These are phyloP conservation scores for Anabacerthia variegaticeps DNA, from an alignment of 2,797 vertebrate species.

Conservation along the genomic window DNA sequence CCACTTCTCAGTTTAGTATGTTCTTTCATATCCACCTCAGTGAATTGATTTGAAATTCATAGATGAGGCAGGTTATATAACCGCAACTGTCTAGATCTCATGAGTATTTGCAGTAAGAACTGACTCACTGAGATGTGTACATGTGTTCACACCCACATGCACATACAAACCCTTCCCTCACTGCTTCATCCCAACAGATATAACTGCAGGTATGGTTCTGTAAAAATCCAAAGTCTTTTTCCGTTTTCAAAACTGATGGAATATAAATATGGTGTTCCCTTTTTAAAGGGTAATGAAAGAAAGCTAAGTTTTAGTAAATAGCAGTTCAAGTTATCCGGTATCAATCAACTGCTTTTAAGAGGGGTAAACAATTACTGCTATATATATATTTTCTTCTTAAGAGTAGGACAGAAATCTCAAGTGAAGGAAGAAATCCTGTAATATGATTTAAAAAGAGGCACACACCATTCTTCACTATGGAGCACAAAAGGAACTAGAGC, in stretches of 20 bases:
- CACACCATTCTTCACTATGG: not conserved
- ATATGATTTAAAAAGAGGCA: not conserved
- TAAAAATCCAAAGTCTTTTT: not conserved
- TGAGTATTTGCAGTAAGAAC: slow-evolving; percentile 6
- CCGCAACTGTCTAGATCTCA: slow-evolving; percentile 8
- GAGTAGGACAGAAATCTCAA: not conserved
- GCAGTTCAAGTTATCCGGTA: not conserved
- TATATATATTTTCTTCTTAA: not conserved
- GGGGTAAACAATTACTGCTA: not conserved
- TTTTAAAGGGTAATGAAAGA: not conserved
- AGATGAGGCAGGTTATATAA: slow-evolving; percentile 30
- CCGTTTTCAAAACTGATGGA: not conserved
- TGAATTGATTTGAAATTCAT: slow-evolving; percentile 41
- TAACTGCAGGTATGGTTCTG: not conserved
- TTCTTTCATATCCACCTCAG: not conserved
- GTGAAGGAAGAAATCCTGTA: not conserved
- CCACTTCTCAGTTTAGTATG: not conserved
- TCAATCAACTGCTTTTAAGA: not conserved
- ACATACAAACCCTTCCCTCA: not conserved
- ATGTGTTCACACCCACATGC: not conserved
- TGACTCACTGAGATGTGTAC: slow-evolving; percentile 22
- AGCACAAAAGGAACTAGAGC: not conserved
- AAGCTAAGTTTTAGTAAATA: not conserved
- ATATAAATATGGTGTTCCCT: not conserved
- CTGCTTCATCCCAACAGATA: not conserved